These are phyloP conservation scores for Scelioninae gen. 1 DNA, from an alignment of 2,888 invertebrate genomes.

Conservation along the genomic window DNA sequence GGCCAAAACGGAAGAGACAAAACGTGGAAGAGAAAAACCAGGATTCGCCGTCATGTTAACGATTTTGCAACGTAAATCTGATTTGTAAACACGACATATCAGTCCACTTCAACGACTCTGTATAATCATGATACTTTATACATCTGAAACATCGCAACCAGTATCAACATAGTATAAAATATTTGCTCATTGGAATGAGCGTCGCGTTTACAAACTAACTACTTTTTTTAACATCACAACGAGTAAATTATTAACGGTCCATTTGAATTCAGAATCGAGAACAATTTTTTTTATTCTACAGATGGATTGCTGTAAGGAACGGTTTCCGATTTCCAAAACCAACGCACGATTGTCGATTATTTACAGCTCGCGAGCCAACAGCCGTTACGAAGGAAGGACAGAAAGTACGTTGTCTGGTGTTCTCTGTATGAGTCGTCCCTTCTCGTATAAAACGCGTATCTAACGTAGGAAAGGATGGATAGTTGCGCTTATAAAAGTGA, in stretches of 20 bases:
- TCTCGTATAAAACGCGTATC: slow-evolving; percentile 16
- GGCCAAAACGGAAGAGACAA: too few species aligned
- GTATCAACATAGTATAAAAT: slow-evolving; percentile 53
- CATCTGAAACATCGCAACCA: slow-evolving; percentile 54
- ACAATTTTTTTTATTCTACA: too few species aligned
- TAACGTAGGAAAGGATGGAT: slow-evolving; percentile 14
- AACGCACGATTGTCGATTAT: slow-evolving; percentile 22
- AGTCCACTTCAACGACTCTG: slow-evolving; percentile 36
- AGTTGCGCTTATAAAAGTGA: slow-evolving; percentile 28
- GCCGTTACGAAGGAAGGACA: neutral
- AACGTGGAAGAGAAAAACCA: too few species aligned
- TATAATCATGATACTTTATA: slow-evolving; percentile 49
- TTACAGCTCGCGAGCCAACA: neutral
- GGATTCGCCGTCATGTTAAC: too few species aligned
- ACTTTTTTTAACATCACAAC: too few species aligned
- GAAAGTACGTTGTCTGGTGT: slow-evolving; percentile 3
- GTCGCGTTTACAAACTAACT: too few species aligned
- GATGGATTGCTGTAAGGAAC: too few species aligned
- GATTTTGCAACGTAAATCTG: too few species aligned
- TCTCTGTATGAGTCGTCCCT: slow-evolving; percentile 17
- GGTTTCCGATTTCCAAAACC: slow-evolving; percentile 52
- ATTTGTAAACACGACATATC: slow-evolving; percentile 4
- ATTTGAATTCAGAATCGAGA: too few species aligned
- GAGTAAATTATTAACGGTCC: too few species aligned
- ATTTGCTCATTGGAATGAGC: slow-evolving; percentile 32